Base-by-base conservation (phyloP, 2,113 vertebrate species). In the Emydocephalus ijimae region DNA sequence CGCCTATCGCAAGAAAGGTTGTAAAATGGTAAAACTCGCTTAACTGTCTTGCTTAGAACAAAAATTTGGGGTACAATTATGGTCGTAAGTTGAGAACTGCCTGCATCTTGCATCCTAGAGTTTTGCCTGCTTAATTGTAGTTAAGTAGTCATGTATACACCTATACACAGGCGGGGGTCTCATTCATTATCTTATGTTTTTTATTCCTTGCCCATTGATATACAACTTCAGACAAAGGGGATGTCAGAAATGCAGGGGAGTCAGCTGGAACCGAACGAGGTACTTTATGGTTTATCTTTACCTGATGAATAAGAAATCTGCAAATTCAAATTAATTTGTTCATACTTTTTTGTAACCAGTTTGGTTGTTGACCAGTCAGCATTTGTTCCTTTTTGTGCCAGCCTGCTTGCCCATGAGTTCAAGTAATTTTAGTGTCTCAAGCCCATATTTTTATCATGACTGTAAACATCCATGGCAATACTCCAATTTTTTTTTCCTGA, bases 231-330 rank as follows among this genome's bases (percentile, higher is more conserved):
- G 96, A 96, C 96, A 96, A 97, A 97, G 96, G 97, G 93, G 92
- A 95, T 97, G 97, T 91, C 96, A 97, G 96, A 96, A 96, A 95
- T 96, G 96, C 97, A 97, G 95, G 96, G 96, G 92, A 97, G 95
- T 95, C 96, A 91, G 94, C 95, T 97, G 97, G 96, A 97, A 90
- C 93, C 95, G 26, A 91, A 94, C 34, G 95, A 97, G 97, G 96
- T 97, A 96, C 93, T 43, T 91, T 92, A 89, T 56, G 54, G 92
- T 95, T 96, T 94, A 43, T 88, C 34, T 95, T 11, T 95, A 81
- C 52, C 91, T 5, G 10, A n/a, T 92, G 85, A 21, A 64, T 92
- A 48, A 92, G 45, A 59, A 92, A 23, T 45, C 50, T 34, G 21
- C 21, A 88, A 54, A 3, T n/a, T 88, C 8, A 15, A 5, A 10